A percentile compares a stretch with the other conserved stretches of the same genome.
phyloP scores from a whole-genome alignment of 2,888 invertebrate species.

The Scelioninae gen. 1 region DNA sequence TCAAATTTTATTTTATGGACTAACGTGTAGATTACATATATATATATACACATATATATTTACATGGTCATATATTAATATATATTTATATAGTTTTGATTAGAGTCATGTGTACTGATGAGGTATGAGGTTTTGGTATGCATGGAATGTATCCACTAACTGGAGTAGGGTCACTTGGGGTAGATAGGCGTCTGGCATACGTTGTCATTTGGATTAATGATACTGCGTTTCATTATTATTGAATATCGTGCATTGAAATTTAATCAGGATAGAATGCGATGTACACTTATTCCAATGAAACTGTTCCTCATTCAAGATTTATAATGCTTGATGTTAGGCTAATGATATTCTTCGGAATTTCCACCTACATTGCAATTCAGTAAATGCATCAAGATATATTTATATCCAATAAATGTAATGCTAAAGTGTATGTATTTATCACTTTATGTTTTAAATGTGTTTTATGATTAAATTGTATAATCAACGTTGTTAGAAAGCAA shows the following conservation, averaged over 20 bases:
- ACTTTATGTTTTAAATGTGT: constrained; percentile 5
- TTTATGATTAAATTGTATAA: not conserved
- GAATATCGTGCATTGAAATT: not conserved
- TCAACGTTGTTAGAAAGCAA: not conserved
- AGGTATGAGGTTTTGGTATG: constrained; percentile 50
- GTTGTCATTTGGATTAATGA: constrained; percentile 23
- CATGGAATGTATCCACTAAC: constrained; percentile 54
- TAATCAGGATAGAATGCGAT: constrained; percentile 5
- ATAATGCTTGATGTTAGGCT: constrained; percentile 1
- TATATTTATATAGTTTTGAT: constrained; percentile 26
- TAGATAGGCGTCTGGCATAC: constrained; percentile 21
- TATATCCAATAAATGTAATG: not conserved
- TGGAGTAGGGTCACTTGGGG: constrained; percentile 49
- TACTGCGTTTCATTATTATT: constrained; percentile 13
- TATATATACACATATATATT: too few relatives aligned
- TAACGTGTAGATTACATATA: constrained; percentile 40
- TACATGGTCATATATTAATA: constrained; percentile 23
- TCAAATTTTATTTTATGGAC: constrained; percentile 54
- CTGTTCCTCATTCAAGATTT: constrained; percentile 1
- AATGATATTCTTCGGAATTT: not conserved
- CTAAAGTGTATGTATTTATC: not conserved
- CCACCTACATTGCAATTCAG: not conserved
- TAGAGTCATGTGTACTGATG: constrained; percentile 27
- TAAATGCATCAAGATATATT: not conserved
- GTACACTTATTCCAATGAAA: constrained; percentile 2